Percentiles rank a stretch among this genome's conserved stretches.
phyloP scores from a whole-genome alignment of 2,888 invertebrate genomes.

The Seladonia tumulorum region DNA sequence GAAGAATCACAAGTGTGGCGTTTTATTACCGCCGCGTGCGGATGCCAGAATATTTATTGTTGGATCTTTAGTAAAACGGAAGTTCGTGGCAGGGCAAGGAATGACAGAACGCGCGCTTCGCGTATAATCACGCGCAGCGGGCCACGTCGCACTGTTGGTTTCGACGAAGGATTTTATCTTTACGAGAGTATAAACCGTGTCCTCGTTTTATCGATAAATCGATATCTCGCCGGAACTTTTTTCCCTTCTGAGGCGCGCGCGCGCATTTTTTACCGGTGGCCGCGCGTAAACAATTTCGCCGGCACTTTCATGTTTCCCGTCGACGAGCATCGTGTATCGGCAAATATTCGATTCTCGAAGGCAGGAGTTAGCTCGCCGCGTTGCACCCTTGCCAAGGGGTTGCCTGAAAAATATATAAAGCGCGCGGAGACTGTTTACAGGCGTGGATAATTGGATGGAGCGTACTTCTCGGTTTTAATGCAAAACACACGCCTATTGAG shows the following conservation, averaged over 20 bases:
- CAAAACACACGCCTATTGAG: background rate
- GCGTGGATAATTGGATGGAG: background rate
- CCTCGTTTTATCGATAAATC: slow-evolving; percentile 55
- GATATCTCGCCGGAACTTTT: slow-evolving; percentile 37
- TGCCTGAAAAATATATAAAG: background rate
- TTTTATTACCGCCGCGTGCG: slow-evolving; percentile 17
- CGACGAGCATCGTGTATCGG: slow-evolving; percentile 33
- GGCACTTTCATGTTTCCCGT: slow-evolving; percentile 45
- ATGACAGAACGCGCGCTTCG: slow-evolving; percentile 20
- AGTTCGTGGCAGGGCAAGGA: slow-evolving; percentile 26
- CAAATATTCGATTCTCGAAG: slow-evolving; percentile 41
- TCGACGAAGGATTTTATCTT: slow-evolving; percentile 49
- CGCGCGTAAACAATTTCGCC: slow-evolving; percentile 58
- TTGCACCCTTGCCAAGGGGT: background rate
- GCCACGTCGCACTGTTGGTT: slow-evolving; percentile 16
- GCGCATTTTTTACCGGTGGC: slow-evolving; percentile 34
- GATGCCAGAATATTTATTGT: background rate
- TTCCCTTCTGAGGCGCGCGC: slow-evolving; percentile 8
- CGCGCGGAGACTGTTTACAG: background rate
- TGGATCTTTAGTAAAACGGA: slow-evolving; percentile 16
- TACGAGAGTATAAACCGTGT: slow-evolving; percentile 43
- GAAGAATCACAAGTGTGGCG: background rate
- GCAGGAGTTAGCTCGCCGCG: slow-evolving; percentile 17
- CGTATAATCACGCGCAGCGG: slow-evolving; percentile 36
- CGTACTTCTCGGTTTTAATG: background rate